Conservation (phyloP, 2,113 vertebrate genomes). For the Todiramphus chloris region DNA sequence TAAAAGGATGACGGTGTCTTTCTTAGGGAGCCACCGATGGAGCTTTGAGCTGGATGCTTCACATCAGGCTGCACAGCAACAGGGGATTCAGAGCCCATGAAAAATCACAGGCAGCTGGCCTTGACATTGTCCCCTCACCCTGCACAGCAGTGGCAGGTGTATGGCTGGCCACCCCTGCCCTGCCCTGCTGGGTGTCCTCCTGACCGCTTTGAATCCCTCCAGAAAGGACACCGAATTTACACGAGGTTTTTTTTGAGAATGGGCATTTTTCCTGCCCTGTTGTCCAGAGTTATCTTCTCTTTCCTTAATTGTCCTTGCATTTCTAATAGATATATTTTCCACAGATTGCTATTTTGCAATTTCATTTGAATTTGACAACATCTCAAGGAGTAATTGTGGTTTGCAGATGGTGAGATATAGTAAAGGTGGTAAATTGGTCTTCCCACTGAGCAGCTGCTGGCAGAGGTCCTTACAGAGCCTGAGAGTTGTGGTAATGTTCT, state of each 20-base stretch:
- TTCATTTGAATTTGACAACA: neutral
- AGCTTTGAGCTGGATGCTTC: neutral
- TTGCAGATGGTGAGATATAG: neutral
- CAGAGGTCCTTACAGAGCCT: neutral
- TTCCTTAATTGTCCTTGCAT: neutral
- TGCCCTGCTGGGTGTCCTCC: neutral
- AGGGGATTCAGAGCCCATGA: neutral
- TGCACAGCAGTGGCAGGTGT: accelerated
- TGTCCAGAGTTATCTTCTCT: neutral
- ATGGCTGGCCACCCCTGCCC: neutral
- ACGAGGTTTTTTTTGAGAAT: neutral
- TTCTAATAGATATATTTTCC: neutral
- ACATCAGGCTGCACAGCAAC: accelerated
- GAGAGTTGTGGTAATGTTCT: neutral
- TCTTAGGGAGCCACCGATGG: neutral
- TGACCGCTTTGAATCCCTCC: neutral
- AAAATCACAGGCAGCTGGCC: neutral
- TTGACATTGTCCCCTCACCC: neutral
- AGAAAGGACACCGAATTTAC: neutral
- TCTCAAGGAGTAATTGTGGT: neutral
- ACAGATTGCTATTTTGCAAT: neutral
- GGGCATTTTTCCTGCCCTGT: neutral
- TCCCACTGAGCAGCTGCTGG: neutral
- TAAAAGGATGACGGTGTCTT: neutral
- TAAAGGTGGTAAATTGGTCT: neutral